Evolutionary conservation across 2,888 invertebrate species (phyloP).

Genomic region (Adelognathus sp.): DNA sequence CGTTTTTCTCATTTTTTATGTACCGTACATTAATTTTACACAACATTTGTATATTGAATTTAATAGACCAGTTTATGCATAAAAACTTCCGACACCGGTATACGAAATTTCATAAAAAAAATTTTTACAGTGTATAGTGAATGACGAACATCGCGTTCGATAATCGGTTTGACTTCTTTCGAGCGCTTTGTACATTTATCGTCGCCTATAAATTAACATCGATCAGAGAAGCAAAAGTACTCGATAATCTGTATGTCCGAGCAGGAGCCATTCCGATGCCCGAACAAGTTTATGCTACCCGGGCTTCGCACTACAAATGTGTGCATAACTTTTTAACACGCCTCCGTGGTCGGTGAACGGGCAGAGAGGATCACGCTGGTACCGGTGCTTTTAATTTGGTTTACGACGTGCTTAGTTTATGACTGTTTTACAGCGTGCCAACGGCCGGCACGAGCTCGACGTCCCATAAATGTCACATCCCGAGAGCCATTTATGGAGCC

Average conservation of each 20-base stretch:
- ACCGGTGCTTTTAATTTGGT: conserved; percentile 65
- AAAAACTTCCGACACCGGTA: too few species aligned
- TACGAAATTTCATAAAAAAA: too few species aligned
- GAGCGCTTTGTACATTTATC: neutral
- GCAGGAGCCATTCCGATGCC: neutral
- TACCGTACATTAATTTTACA: too few species aligned
- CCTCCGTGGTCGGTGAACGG: conserved; percentile 45
- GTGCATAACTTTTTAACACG: conserved; percentile 54
- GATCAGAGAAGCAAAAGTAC: neutral
- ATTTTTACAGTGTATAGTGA: too few species aligned
- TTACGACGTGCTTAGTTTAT: conserved; percentile 77
- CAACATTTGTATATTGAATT: too few species aligned
- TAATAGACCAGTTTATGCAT: too few species aligned
- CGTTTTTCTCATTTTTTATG: too few species aligned
- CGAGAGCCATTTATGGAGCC: conserved; percentile 75
- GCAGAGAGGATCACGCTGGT: conserved; percentile 47
- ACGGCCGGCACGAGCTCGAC: conserved; percentile 76
- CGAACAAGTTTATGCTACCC: neutral
- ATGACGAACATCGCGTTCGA: neutral
- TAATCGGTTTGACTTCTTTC: neutral
- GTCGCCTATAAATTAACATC: neutral
- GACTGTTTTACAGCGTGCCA: conserved; percentile 77
- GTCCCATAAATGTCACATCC: conserved; percentile 79
- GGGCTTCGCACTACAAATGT: neutral
- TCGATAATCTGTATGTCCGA: neutral